Evolutionary conservation across 2,113 vertebrate species (phyloP).

Genomic region (Pseudorectes ferrugineus): DNA sequence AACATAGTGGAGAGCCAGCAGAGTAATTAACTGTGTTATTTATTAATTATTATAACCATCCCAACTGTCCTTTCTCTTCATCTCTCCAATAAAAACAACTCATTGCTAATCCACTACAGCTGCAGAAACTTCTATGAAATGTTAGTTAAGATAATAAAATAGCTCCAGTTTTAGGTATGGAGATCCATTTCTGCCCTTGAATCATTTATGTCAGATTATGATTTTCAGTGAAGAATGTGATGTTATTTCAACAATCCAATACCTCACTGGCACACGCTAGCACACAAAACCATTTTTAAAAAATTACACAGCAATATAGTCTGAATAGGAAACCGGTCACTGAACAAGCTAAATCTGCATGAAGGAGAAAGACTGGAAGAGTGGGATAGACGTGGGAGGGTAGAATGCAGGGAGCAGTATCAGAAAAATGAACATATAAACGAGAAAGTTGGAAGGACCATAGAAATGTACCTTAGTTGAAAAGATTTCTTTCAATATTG

Average conservation of each 20-base stretch:
- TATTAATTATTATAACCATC: constrained; percentile 52
- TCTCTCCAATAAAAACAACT: constrained; percentile 36
- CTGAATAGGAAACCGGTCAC: background rate
- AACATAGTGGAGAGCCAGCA: constrained; percentile 9
- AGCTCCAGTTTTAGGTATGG: background rate
- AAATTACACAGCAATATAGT: background rate
- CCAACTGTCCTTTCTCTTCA: constrained; percentile 31
- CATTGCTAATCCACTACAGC: constrained; percentile 23
- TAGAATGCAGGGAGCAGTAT: background rate
- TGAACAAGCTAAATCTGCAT: background rate
- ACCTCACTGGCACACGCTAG: background rate
- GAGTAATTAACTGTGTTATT: constrained; percentile 53
- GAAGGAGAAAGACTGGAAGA: background rate
- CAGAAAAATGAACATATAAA: background rate
- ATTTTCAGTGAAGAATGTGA: background rate
- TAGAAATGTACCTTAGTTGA: background rate
- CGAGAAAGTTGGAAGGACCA: background rate
- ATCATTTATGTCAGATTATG: background rate
- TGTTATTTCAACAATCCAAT: constrained; percentile 15
- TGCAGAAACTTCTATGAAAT: constrained; percentile 21
- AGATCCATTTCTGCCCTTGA: constrained; percentile 1
- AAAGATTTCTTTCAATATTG: background rate
- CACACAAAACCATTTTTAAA: background rate
- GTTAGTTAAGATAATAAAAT: constrained; percentile 8
- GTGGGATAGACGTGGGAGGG: background rate